These are phyloP conservation scores for Rousettus leschenaultii DNA, from an alignment of 2,113 vertebrate genomes.

Conservation along the genomic window DNA sequence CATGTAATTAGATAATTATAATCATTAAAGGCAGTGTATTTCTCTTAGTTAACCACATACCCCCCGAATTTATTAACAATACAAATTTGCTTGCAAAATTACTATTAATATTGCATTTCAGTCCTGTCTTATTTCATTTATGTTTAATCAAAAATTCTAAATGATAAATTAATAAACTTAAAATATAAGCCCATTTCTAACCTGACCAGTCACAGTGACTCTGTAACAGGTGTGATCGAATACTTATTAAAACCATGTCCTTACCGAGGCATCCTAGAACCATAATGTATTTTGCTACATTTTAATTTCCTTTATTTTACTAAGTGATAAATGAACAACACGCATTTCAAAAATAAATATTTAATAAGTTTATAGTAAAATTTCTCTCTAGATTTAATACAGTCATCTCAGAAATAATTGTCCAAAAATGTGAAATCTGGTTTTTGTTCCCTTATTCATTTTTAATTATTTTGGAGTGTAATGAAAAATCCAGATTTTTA, in stretches of 20 bases:
- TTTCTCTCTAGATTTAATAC: neutral
- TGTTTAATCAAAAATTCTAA: constrained; percentile 21
- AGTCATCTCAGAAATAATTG: neutral
- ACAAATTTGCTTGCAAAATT: constrained; percentile 2
- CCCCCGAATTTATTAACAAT: neutral
- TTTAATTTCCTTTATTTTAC: constrained; percentile 23
- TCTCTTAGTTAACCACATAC: neutral
- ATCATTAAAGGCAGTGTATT: constrained; percentile 1
- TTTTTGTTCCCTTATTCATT: neutral
- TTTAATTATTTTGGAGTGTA: constrained; percentile 21
- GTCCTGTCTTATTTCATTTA: neutral
- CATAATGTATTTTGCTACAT: neutral
- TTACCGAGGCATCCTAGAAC: neutral
- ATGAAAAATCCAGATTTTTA: neutral
- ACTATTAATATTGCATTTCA: neutral
- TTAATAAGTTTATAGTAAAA: neutral
- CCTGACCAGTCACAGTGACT: neutral
- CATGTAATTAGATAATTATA: neutral
- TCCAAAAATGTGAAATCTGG: neutral
- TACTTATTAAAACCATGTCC: neutral
- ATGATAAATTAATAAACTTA: neutral
- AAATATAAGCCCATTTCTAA: neutral
- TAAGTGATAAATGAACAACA: neutral
- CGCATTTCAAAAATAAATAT: neutral
- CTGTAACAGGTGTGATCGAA: neutral